Evolutionary conservation across 2,113 vertebrate genomes (phyloP).

Genomic region (Coreoperca whiteheadi): DNA sequence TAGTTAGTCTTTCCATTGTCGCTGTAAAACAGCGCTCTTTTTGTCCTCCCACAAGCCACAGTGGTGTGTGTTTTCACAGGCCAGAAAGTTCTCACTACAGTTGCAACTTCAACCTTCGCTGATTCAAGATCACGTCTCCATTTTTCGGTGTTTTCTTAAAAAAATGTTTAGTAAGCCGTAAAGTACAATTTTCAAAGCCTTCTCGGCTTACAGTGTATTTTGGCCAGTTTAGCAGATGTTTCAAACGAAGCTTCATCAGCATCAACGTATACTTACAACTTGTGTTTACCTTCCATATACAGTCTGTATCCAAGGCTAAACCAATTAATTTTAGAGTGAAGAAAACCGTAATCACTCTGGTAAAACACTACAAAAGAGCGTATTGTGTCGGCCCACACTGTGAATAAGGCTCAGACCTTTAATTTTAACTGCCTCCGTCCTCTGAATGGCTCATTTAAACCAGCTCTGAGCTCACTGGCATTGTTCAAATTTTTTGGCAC

Average conservation of each 20-base stretch:
- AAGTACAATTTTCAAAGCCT: not conserved
- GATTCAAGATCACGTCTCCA: constrained; percentile 1
- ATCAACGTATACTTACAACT: not conserved
- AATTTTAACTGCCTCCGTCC: constrained; percentile 38
- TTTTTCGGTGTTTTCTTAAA: constrained; percentile 13
- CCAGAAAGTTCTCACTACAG: constrained; percentile 51
- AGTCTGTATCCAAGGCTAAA: constrained; percentile 17
- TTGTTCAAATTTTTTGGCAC: constrained; percentile 65
- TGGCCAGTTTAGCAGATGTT: not conserved
- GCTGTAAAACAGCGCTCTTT: constrained; percentile 60
- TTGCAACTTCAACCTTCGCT: constrained; percentile 27
- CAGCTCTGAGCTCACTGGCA: constrained; percentile 33
- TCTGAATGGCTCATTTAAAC: constrained; percentile 56
- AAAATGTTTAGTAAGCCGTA: not conserved
- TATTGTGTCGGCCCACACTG: constrained; percentile 19
- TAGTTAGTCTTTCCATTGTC: constrained; percentile 58
- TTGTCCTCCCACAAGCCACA: constrained; percentile 56
- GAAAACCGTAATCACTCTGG: not conserved
- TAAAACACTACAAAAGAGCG: constrained; percentile 5
- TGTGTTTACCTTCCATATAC: not conserved
- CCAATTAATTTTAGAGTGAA: not conserved
- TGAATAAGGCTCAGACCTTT: constrained; percentile 34
- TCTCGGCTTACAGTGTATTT: not conserved
- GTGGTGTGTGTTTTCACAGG: constrained; percentile 51
- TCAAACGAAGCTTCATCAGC: not conserved